Base-by-base conservation (phyloP, 2,888 invertebrate species). In the Aquatica leii region DNA sequence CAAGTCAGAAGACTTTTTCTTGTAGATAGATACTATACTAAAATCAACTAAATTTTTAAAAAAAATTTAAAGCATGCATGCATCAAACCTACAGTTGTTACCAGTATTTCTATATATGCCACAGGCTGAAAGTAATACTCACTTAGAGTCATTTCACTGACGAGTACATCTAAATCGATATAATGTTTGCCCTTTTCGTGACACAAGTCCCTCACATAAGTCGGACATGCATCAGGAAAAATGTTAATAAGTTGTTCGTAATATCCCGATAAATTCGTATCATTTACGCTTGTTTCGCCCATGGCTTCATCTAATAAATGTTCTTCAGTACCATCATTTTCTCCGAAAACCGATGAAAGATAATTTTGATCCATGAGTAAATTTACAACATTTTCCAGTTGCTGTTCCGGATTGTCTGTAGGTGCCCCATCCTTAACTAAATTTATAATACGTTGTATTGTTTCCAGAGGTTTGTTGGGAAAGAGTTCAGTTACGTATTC, bases 331-430 rank as follows among this genome's bases (percentile, higher is more conserved):
- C 56, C 59, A 31, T 51, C 58, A 4, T 51, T 20, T 18, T n/a
- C n/a, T n/a, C n/a, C n/a, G n/a, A n/a, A n/a, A n/a, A n/a, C n/a
- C n/a, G n/a, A n/a, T n/a, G n/a, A n/a, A n/a, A n/a, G n/a, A n/a
- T n/a, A n/a, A 24, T 4, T 24, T 4, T 24, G 24, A 4, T 43
- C 14, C 43, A 43, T 43, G 14, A 75, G 49, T 31, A 75, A 62
- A 58, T 74, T 71, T 8, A 72, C 66, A 66, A 76, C 73, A 18
- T 71, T 70, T 59, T 76, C 74, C 2, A 75, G 18, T 52, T 71
- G 68, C 31, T 65, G 55, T 6, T 74, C 73, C 48, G 21, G 48
- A 5, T 49, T 18, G 17, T 68, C 72, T 20, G 8, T 0, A 4
- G 71, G 69, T 18, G 58, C 62, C 40, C 57, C 60, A 50, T 69